Base-by-base conservation (phyloP, 2,113 vertebrate genomes). In the Pycnonotus jocosus region DNA sequence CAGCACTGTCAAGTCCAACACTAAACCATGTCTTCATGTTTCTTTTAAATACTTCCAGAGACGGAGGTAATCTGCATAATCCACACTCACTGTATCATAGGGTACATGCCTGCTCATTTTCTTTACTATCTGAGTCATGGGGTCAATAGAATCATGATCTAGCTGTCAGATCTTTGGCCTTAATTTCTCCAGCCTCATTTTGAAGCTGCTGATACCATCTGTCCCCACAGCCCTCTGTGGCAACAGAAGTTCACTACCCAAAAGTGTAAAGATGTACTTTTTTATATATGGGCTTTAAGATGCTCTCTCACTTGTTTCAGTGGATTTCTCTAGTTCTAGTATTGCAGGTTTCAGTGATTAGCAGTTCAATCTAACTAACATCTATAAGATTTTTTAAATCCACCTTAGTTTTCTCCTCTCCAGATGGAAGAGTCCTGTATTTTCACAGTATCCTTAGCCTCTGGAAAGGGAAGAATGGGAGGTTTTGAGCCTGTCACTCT, bases 41-140 rank as follows among this genome's bases (percentile, higher is more conserved):
- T 61, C 24, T 73, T 74, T 45, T 9, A 56, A 74, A 37, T 18
- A 27, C 35, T 35, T 50, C 28, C 40, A 90, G 28, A 28, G 40
- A 51, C 0, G 0, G 54, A 77, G 31, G 31, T 37, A 58, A 60
- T 23, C 33, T 8, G 1, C 27, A 33, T 60, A 28, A 58, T 16
- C 45, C 50, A 23, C 16, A 7, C 40, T 71, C 45, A 11, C 13
- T 64, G 30, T n/a, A n/a, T 40, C 31, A 54, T 10, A 58, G 31
- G 37, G 12, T 22, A 66, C 19, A 33, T 37, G 25, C 35, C 23
- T 54, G 25, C 10, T 86, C 11, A 21, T 71, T 72, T 79, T 61
- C 71, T 65, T 72, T 27, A 54, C 38, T 22, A 11, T 68, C 38
- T 54, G 30, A 81, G 31, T 47, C 21, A 40, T 1, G 6, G 23